Evolutionary conservation across 2,797 vertebrate genomes (phyloP).

Genomic region (Paedocypris micromegethes): DNA sequence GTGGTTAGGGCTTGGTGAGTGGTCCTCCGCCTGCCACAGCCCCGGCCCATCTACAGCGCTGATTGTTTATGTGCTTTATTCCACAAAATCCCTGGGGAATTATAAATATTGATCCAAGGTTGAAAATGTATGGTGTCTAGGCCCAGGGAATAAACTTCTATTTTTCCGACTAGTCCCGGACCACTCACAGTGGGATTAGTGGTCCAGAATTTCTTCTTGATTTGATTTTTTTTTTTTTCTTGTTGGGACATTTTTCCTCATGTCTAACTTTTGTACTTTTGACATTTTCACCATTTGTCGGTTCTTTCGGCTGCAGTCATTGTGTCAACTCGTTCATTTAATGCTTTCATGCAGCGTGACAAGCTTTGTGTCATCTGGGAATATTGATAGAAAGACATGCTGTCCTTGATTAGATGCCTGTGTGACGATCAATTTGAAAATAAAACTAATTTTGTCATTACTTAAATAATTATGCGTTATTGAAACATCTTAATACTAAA

Average conservation of each 20-base stretch:
- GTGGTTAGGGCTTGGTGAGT: conserved; percentile 46
- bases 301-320: background rate
- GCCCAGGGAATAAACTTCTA: conserved; percentile 87
- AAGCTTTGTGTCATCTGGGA: conserved; percentile 17
- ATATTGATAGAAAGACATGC: conserved; percentile 19
- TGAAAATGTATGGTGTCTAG: conserved; percentile 93
- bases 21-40: conserved; percentile 35
- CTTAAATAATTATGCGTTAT: too few species aligned
- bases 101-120: conserved; percentile 98
- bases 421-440: conserved; percentile 3
- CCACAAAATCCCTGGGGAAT: conserved; percentile 89
- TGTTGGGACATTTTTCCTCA: conserved; percentile 59
- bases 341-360: conserved; percentile 10
- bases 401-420: conserved; percentile 16
- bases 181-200: conserved; percentile 82
- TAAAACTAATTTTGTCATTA: background rate
- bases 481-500: too few species aligned
- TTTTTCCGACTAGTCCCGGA: conserved; percentile 81
- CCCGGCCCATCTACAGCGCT: conserved; percentile 64
- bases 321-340: conserved; percentile 4
- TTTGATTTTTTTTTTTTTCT: conserved; percentile 57
- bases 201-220: conserved; percentile 77
- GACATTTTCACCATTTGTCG: conserved; percentile 9
- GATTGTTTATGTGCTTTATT: conserved; percentile 88
- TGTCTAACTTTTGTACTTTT: conserved; percentile 23